Evolutionary conservation across 2,888 invertebrate species (phyloP), one percentile per base, ranked within the genome.

Genomic region (Oscheius sp.): DNA sequence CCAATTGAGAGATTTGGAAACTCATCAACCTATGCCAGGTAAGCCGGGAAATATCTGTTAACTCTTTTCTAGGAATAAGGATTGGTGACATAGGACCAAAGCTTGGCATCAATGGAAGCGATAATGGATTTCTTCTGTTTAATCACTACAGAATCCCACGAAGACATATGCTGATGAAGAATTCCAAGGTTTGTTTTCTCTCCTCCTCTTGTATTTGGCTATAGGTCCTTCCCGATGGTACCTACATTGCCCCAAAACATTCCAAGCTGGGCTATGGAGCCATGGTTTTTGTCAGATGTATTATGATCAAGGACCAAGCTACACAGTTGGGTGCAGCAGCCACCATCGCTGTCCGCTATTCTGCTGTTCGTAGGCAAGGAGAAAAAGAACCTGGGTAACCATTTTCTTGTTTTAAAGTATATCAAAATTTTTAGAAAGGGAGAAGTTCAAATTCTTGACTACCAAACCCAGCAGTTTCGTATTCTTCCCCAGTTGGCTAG

Each of bases 71-170:
- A 35, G 35, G 92, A 58, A 93, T 96, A 78, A 93, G 93, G 88
- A 92, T 96, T 69, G 97, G 96, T 6, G 97, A 97, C 91, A 96
- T 97, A 84, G 97, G 97, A 0, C 93, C 94, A 69, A 96, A 96
- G 89, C 91, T 97, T 69, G 96, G 85, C 27, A 81, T 85, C 66
- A 81, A 81, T 56, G 81, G 80, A 56, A 78, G 78, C 46, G 97
- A 97, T 89, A 96, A 97, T 89, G 97, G 97, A 0, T 97, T 94
- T 90, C 91, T 97, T 56, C 94, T 94, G 0, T 93, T 98, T 78
- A 92, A 95, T 73, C 92, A 94, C 83, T 93, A 95, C 12, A 92
- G 95, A 82, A 93, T 97, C 89, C 96, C 97, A 0, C 91, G 95
- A 69, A 92, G 92, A n/a, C 91, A 94, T 80, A 94, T 97, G 95